These are phyloP conservation scores for Goniozus legneri DNA, from an alignment of 1,140 invertebrate species.

Conservation along the genomic window DNA sequence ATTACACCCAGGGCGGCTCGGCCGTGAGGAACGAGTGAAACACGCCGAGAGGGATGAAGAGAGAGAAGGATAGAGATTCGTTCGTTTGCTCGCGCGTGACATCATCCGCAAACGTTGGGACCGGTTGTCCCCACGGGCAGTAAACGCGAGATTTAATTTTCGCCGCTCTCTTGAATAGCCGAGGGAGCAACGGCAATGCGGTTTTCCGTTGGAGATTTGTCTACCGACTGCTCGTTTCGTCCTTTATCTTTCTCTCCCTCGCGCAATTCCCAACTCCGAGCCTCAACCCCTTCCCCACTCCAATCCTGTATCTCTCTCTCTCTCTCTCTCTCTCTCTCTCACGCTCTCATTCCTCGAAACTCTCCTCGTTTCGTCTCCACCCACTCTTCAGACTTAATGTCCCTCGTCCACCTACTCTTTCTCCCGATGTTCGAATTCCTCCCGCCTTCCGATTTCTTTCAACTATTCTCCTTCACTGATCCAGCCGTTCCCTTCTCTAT, in stretches of 20 bases:
- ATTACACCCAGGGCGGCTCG: no score
- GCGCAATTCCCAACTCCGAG: neutral
- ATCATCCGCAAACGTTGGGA: no score
- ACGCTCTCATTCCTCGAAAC: constrained; percentile 13
- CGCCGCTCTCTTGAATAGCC: neutral
- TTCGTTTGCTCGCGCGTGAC: no score
- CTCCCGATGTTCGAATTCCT: neutral
- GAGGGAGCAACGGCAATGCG: neutral
- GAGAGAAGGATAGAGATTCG: no score
- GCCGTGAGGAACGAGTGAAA: no score
- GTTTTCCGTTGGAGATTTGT: neutral
- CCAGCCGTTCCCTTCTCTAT: no score
- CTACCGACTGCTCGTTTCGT: neutral
- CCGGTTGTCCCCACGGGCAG: neutral
- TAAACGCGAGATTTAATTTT: neutral
- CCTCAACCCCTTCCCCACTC: neutral
- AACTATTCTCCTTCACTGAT: no score
- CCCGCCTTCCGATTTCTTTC: constrained; percentile 3
- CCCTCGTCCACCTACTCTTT: constrained; percentile 6
- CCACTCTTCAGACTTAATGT: no score
- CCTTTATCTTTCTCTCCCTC: neutral
- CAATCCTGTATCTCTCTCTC: neutral
- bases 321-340: constrained; percentile 3
- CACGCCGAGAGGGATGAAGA: no score
- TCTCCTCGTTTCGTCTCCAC: constrained; percentile 8